phyloP scores from a whole-genome alignment of 2,888 invertebrate species.

The Pachliopta kotzebuea region DNA sequence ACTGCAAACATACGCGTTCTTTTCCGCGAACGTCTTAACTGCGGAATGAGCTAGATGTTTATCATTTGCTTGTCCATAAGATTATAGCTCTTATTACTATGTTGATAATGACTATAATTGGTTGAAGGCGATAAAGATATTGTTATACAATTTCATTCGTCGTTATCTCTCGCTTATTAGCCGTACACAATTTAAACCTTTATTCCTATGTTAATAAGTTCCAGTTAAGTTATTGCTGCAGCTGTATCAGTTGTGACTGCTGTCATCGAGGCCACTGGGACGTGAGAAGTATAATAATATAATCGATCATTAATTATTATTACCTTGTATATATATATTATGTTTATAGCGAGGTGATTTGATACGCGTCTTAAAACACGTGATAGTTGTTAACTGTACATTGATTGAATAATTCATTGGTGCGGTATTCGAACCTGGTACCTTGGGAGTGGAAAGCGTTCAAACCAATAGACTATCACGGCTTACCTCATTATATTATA shows the following conservation, averaged over 20 bases:
- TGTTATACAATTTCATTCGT: constrained; percentile 7
- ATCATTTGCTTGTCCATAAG: background rate
- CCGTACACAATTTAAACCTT: background rate
- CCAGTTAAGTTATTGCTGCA: constrained; percentile 4
- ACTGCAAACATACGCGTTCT: no score
- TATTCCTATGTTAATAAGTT: background rate
- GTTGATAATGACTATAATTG: background rate
- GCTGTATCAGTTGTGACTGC: constrained; percentile 23
- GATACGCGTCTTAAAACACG: no score
- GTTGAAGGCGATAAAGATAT: background rate
- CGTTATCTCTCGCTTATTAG: background rate
- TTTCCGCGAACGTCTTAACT: no score
- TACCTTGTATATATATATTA: constrained; percentile 10
- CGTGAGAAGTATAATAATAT: constrained; percentile 37
- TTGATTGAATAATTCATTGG: no score
- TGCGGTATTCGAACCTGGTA: no score
- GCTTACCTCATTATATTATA: no score
- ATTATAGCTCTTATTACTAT: constrained; percentile 2
- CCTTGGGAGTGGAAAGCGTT: no score
- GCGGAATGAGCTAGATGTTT: background rate
- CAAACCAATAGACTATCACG: no score
- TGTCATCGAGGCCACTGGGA: constrained; percentile 35
- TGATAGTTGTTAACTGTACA: no score
- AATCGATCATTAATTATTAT: constrained; percentile 27
- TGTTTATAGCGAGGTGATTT: no score